Evolutionary conservation across 2,888 invertebrate genomes (phyloP), one percentile per base, ranked within the genome.

Genomic region (Cynaeus angustus): DNA sequence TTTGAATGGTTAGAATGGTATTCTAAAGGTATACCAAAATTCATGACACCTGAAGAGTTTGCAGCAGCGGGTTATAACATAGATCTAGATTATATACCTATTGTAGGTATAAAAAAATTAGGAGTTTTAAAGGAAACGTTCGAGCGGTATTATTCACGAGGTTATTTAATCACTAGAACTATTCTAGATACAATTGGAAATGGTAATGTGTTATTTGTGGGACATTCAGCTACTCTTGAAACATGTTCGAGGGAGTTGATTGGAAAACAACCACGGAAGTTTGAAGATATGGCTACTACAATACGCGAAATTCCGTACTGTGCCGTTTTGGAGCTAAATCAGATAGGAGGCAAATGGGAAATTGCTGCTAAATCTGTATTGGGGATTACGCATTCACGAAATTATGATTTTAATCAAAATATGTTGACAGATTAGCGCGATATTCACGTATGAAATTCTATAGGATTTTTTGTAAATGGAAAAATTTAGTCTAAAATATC

Each of bases 1-100:
- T 98, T 98, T 85, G 98, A 98, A 85, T 98, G 94, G 94, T 88
- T 96, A 80, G 91, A 92, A 30, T 98, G 97, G 97, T 95, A 97
- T 83, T 88, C 90, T 0, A 92, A 92, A 68, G 91, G 91, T 0
- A 85, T 90, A 79, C 95, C 94, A 1, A 89, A 90, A 13, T 97
- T 94, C 90, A 91, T 97, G 89, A 91, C 90, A 0, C 86, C 88
- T 0, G 87, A 89, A 0, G 96, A 97, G 80, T 85, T 96, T 3
- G 86, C 86, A 12, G 88, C 88, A 8, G 91, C 92, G 12, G 95
- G 94, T 1, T 94, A 90, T 78, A 92, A 94, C 78, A 89, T 98
- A 1, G 92, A 94, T 79, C 81, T 88, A 3, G 86, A 87, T 81
- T 97, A 92, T 21, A 4, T 21, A 3, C 21, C 21, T 21, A 21